Conservation (phyloP, 1,140 invertebrate genomes). For the Sweltsa coloradensis region DNA sequence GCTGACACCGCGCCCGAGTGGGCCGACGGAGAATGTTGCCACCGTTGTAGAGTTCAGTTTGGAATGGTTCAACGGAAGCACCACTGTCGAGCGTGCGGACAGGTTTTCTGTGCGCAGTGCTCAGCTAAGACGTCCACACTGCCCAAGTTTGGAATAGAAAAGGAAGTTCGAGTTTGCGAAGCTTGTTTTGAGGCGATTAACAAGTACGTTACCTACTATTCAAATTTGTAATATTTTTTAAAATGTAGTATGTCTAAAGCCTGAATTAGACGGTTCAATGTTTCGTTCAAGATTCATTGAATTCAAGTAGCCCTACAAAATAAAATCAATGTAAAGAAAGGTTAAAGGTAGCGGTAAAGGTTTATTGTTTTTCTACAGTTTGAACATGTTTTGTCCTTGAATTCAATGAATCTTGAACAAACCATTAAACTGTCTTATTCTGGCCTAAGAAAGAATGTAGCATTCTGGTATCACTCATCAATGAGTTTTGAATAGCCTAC, state of each 20-base stretch:
- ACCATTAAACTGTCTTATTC: too few species aligned
- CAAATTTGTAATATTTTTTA: slow-evolving; percentile 16
- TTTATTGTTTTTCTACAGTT: too few species aligned
- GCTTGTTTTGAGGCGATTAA: slow-evolving; percentile 83
- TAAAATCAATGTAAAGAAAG: too few species aligned
- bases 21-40: slow-evolving; percentile 90
- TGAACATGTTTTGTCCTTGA: too few species aligned
- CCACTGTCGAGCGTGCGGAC: slow-evolving; percentile 93
- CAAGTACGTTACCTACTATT: slow-evolving; percentile 39
- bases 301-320: too few species aligned
- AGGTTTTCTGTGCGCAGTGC: slow-evolving; percentile 93
- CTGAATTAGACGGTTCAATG: too few species aligned
- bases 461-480: too few species aligned
- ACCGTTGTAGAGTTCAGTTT: slow-evolving; percentile 80
- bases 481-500: too few species aligned
- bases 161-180: slow-evolving; percentile 96
- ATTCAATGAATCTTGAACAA: too few species aligned
- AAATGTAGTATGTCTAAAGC: slow-evolving; percentile 10
- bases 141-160: slow-evolving; percentile 98
- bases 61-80: slow-evolving; percentile 79
- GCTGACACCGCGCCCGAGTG: slow-evolving; percentile 95
- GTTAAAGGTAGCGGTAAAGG: too few species aligned
- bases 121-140: slow-evolving; percentile 79
- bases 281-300: too few species aligned
- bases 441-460: too few species aligned